Evolutionary conservation across 2,797 vertebrate genomes (phyloP).

Genomic region (Atherinosoma microstoma): DNA sequence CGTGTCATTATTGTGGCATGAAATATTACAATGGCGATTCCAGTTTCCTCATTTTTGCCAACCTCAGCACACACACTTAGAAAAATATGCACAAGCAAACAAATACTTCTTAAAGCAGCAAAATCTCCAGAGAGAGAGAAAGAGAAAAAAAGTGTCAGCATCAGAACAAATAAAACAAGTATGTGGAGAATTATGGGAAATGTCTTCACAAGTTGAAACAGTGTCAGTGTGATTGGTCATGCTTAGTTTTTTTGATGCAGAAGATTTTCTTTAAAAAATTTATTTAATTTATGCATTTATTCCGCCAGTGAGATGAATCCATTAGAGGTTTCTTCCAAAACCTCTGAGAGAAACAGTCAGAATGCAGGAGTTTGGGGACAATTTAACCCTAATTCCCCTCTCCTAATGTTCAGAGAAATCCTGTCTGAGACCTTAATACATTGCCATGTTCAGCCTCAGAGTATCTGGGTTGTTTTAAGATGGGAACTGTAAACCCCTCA

Average conservation of each 20-base stretch:
- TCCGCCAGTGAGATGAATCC: background rate
- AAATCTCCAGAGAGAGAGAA: background rate
- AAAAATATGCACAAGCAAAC: background rate
- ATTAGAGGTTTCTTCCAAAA: background rate
- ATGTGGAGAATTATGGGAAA: background rate
- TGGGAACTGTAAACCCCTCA: too few species aligned
- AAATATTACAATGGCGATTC: background rate
- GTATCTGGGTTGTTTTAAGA: too few species aligned
- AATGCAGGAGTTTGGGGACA: background rate
- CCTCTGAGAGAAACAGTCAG: background rate
- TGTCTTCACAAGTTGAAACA: too few species aligned
- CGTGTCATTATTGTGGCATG: constrained; percentile 6
- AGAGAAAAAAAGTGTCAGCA: background rate
- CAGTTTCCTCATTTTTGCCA: background rate
- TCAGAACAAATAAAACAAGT: background rate
- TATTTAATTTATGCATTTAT: background rate
- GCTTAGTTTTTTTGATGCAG: background rate
- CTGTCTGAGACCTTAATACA: constrained; percentile 1
- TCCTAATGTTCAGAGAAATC: background rate
- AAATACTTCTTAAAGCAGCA: background rate
- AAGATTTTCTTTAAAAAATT: background rate
- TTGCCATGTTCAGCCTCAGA: background rate
- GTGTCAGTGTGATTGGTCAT: too few species aligned
- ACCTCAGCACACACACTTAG: background rate
- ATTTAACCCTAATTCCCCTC: background rate